These are phyloP conservation scores for Lamellibrachia luymesi DNA, from an alignment of 1,140 invertebrate genomes.

Conservation along the genomic window DNA sequence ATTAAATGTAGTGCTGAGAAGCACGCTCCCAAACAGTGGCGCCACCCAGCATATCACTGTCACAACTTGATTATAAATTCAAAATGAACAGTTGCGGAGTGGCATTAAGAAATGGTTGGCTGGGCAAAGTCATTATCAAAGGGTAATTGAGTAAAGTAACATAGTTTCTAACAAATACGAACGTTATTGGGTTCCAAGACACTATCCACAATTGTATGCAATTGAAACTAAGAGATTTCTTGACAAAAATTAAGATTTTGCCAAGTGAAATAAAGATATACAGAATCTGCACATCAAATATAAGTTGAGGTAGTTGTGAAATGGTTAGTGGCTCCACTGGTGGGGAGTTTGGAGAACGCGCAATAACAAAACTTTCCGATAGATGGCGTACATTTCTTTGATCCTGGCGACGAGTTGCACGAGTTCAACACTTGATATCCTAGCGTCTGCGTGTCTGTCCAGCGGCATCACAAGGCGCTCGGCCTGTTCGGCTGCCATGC, in stretches of 20 bases:
- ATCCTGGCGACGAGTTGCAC: conserved; percentile 2
- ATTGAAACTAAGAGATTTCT: no score
- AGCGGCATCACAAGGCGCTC: not conserved
- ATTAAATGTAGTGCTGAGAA: not conserved
- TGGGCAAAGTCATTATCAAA: no score
- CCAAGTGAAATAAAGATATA: no score
- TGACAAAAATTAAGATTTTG: no score
- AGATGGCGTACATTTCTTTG: conserved; percentile 16
- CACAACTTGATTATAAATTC: no score
- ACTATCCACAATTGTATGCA: no score
- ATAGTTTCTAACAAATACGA: not conserved
- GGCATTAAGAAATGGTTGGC: no score
- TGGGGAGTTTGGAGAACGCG: not conserved
- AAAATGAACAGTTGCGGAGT: no score
- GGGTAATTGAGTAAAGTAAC: not conserved
- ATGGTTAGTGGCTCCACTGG: not conserved
- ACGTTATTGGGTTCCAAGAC: not conserved
- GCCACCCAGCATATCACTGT: not conserved
- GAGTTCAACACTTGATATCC: conserved; percentile 6
- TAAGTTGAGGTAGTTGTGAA: no score
- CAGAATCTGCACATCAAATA: no score
- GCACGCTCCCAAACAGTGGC: not conserved
- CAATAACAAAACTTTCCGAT: not conserved
- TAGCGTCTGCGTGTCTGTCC: not conserved
- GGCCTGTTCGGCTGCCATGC: not conserved